phyloP scores from a whole-genome alignment of 2,888 invertebrate genomes.

The Halocaridina rubra region DNA sequence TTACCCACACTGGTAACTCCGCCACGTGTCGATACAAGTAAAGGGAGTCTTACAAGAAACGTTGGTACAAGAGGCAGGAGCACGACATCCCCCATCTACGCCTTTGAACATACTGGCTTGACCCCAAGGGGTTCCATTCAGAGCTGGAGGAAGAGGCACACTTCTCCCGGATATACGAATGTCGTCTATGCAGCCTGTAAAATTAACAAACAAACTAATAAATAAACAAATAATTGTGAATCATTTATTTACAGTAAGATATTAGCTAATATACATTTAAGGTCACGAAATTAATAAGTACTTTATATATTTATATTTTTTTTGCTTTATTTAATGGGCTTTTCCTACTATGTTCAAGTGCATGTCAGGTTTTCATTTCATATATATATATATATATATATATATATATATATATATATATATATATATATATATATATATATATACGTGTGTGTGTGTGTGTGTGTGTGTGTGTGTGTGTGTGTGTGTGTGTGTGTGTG shows the following conservation, averaged over 20 bases:
- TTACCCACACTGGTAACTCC: constrained; percentile 98
- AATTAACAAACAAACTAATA: too few relatives aligned
- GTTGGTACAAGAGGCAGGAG: constrained; percentile 93
- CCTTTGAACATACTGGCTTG: constrained; percentile 94
- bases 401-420: constrained; percentile 9
- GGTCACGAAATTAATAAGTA: too few relatives aligned
- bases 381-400: constrained; percentile 7
- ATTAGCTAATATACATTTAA: too few relatives aligned
- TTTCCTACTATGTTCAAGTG: too few relatives aligned
- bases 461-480: constrained; percentile 1
- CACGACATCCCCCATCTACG: constrained; percentile 90
- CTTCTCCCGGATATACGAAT: constrained; percentile 92
- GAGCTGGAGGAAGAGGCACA: constrained; percentile 91
- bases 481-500: constrained; percentile 1
- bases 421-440: constrained; percentile 21
- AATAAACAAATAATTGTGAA: too few relatives aligned
- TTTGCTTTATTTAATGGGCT: too few relatives aligned
- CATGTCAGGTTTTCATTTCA: neutral
- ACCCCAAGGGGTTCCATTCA: constrained; percentile 96
- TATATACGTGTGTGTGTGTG: constrained; percentile 2
- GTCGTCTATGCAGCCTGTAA: constrained; percentile 81
- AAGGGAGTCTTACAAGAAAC: constrained; percentile 93
- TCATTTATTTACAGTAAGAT: too few relatives aligned
- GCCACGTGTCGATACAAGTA: constrained; percentile 97
- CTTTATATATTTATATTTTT: too few relatives aligned